These are phyloP conservation scores for Oreochromis spilurus DNA, from an alignment of 2,113 vertebrate species.

Conservation along the genomic window DNA sequence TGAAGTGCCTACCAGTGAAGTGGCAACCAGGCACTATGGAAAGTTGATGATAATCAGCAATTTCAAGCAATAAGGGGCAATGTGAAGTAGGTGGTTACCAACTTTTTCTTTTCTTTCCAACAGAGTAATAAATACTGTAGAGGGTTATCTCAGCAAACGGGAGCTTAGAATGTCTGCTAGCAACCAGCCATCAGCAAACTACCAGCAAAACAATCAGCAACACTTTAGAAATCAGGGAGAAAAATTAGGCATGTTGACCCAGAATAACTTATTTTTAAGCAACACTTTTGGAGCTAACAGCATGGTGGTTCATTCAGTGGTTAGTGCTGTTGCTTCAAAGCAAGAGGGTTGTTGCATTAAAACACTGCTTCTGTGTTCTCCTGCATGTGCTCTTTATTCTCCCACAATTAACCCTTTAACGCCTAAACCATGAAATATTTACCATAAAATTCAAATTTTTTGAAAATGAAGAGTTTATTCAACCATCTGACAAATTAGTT, in stretches of 20 bases:
- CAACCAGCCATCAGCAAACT: not conserved
- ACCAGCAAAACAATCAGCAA: not conserved
- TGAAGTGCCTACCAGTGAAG: not conserved
- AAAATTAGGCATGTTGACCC: not conserved
- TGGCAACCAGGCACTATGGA: not conserved
- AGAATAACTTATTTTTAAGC: not conserved
- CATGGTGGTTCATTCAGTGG: not conserved
- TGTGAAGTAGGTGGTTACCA: not conserved
- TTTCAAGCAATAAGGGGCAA: not conserved
- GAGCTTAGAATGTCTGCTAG: not conserved
- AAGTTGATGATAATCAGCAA: not conserved
- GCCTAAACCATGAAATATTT: not conserved
- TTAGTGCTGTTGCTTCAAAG: not conserved
- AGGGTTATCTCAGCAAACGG: not conserved
- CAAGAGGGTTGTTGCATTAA: not conserved
- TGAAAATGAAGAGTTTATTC: not conserved
- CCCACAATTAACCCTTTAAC: not conserved
- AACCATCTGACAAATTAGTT: not conserved
- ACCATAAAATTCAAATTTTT: rapidly evolving
- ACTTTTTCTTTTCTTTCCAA: not conserved
- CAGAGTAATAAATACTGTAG: not conserved
- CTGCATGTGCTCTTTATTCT: not conserved
- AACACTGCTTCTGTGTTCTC: not conserved
- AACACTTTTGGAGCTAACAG: not conserved
- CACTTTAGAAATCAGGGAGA: not conserved